phyloP scores from a whole-genome alignment of 2,888 invertebrate species.

The Drosophila diplacantha region DNA sequence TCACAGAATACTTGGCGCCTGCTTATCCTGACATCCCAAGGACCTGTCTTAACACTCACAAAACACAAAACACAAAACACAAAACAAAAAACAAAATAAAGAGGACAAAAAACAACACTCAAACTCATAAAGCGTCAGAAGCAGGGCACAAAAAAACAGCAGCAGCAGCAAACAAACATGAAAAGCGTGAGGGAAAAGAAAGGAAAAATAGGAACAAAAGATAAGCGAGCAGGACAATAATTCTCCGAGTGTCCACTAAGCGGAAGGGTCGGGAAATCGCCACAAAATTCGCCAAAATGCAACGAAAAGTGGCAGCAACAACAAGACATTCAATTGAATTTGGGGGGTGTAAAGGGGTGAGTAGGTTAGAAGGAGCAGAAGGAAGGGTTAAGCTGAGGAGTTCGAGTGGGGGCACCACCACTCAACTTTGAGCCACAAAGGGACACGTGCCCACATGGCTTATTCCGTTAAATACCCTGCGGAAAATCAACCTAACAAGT shows the following conservation, averaged over 20 bases:
- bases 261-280: neutral
- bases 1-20: conserved; percentile 33
- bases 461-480: neutral
- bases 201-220: conserved; percentile 29
- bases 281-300: conserved; percentile 23
- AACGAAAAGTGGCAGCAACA: conserved; percentile 5
- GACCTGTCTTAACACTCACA: conserved; percentile 34
- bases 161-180: conserved; percentile 12
- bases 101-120: conserved; percentile 31
- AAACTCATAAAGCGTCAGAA: conserved; percentile 36
- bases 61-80: conserved; percentile 3
- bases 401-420: conserved; percentile 6
- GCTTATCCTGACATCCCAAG: conserved; percentile 33
- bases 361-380: neutral
- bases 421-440: conserved; percentile 20
- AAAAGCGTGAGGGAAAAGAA: conserved; percentile 10
- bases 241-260: conserved; percentile 13
- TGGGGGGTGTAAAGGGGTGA: neutral
- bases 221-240: conserved; percentile 33
- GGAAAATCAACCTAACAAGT: neutral
- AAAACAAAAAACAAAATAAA: conserved; percentile 1
- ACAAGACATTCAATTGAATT: conserved; percentile 11
- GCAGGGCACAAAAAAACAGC: conserved; percentile 24
- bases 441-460: conserved; percentile 5
- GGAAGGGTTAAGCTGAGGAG: neutral